Base-by-base conservation (phyloP, 2,888 invertebrate species). In the Hemistola chrysoprasaria region DNA sequence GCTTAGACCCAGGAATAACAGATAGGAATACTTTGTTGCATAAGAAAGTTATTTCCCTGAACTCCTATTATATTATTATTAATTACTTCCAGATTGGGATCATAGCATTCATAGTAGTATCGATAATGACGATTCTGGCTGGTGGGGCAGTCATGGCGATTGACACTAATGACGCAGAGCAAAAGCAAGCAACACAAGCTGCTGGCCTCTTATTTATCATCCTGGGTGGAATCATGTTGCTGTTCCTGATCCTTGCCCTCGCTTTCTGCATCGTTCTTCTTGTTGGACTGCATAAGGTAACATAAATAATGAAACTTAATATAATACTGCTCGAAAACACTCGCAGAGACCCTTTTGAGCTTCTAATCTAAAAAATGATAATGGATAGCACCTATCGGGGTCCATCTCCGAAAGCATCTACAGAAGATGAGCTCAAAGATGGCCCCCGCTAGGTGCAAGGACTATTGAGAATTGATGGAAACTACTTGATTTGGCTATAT, bases 261-360 rank as follows among this genome's bases (percentile, higher is more conserved):
- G 32, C 40, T 3, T 45, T 45, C 25, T 22, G 33, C 1, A 35
- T 44, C 20, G 31, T 35, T 3, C 23, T 44, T 8, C 35, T 44
- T 6, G 39, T 44, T 22, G 44, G 44, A 27, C 23, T 44, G 8
- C 44, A 44, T 8, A 34, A 44, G 44, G 44, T 44, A 22, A 32
- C 5, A 11, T 20, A 4, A 8, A 1, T 22, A 6, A 7, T 22
- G 5, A 3, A 10, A 22, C 7, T 10, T 30, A 8, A n/a, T n/a
- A n/a, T n/a, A n/a, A n/a, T n/a, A n/a, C n/a, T n/a, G n/a, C n/a
- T n/a, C n/a, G n/a, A n/a, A n/a, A n/a, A n/a, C n/a, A n/a, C n/a
- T n/a, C n/a, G n/a, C n/a, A n/a, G n/a, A n/a, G n/a, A n/a, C n/a
- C n/a, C n/a, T n/a, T n/a, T n/a, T n/a, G n/a, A n/a, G n/a, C n/a